A percentile compares a stretch with the other conserved stretches of the same genome.
Evolutionary conservation across 2,113 vertebrate species (phyloP).

Genomic region (Pituophis catenifer): DNA sequence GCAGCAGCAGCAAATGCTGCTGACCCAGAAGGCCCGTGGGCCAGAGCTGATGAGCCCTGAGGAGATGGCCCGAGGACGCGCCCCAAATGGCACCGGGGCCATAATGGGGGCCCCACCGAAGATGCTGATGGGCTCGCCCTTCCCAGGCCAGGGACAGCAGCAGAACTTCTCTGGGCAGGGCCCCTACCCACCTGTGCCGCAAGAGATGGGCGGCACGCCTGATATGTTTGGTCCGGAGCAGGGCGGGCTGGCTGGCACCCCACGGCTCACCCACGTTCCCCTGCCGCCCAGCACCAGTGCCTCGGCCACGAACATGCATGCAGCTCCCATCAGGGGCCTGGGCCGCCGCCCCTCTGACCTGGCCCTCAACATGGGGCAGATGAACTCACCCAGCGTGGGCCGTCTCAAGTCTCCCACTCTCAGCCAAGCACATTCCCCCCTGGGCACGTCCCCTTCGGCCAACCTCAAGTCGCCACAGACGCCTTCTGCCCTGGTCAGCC

Average conservation of each 20-base stretch:
- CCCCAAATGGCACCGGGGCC: constrained; percentile 77
- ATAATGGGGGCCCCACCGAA: constrained; percentile 75
- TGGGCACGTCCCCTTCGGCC: constrained; percentile 87
- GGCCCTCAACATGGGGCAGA: constrained; percentile 82
- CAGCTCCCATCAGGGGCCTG: constrained; percentile 72
- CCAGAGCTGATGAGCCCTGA: constrained; percentile 74
- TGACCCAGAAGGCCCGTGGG: constrained; percentile 86
- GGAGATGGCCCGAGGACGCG: constrained; percentile 80
- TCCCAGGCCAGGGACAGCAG: constrained; percentile 75
- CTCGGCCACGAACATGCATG: constrained; percentile 61
- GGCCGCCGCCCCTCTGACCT: constrained; percentile 86
- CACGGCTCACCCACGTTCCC: constrained; percentile 89
- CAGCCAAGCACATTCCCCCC: constrained; percentile 85
- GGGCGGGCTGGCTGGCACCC: constrained; percentile 73
- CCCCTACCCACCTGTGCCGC: constrained; percentile 76
- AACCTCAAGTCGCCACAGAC: constrained; percentile 92
- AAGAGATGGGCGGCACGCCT: constrained; percentile 72
- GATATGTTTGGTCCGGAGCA: constrained; percentile 87
- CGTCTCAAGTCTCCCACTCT: constrained; percentile 91
- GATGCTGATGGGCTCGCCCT: constrained; percentile 80
- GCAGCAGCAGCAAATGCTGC: constrained; percentile 76
- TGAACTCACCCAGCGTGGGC: constrained; percentile 85
- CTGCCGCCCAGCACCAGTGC: constrained; percentile 67
- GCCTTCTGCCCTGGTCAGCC: constrained; percentile 76
- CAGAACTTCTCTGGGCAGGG: constrained; percentile 77